Percentiles rank a stretch among this genome's conserved stretches.
phyloP scores from a whole-genome alignment of 2,888 invertebrate species.

The Heliconius charithonia region DNA sequence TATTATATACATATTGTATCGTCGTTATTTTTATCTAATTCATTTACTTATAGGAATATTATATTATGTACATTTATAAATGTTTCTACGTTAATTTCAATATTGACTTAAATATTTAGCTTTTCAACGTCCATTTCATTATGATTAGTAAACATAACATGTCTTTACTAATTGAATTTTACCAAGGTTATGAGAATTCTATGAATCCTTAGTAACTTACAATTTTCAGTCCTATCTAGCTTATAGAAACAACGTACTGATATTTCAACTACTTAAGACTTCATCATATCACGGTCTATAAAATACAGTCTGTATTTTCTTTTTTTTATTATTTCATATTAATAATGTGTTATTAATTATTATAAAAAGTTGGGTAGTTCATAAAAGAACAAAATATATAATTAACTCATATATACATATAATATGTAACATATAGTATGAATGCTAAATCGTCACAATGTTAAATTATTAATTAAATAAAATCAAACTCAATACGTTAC shows the following conservation, averaged over 20 bases:
- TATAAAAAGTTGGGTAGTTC: neutral
- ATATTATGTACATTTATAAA: conserved; percentile 31
- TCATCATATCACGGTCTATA: conserved; percentile 29
- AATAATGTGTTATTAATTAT: neutral
- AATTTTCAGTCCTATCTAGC: conserved; percentile 30
- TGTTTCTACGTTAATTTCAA: conserved; percentile 20
- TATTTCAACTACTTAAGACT: conserved; percentile 17
- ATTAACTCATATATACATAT: neutral
- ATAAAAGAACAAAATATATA: neutral
- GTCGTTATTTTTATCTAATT: conserved; percentile 27
- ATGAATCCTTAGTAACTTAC: conserved; percentile 31
- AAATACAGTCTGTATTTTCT: conserved; percentile 21
- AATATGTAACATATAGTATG: neutral
- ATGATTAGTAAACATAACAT: conserved; percentile 38
- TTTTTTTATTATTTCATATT: conserved; percentile 1
- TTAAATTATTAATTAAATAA: neutral
- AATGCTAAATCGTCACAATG: neutral
- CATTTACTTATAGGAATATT: conserved; percentile 34
- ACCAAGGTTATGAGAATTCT: conserved; percentile 28
- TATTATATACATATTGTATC: conserved; percentile 58
- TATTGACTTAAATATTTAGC: neutral
- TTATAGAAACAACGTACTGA: conserved; percentile 17
- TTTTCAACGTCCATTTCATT: neutral
- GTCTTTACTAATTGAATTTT: conserved; percentile 13
- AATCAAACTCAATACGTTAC: neutral